These are phyloP conservation scores for Hyphantria cunea DNA, from an alignment of 1,140 invertebrate species.

Conservation along the genomic window DNA sequence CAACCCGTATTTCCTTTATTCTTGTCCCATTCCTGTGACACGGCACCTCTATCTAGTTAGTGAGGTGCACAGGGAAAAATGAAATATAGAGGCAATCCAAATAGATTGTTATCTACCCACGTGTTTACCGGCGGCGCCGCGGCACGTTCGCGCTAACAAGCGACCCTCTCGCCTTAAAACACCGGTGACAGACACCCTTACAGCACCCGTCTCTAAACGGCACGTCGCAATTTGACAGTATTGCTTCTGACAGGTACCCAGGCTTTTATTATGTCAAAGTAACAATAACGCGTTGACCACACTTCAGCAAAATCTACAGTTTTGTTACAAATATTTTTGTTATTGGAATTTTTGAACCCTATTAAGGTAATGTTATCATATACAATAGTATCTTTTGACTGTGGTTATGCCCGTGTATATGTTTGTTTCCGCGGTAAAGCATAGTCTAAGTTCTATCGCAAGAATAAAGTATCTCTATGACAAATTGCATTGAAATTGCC, in stretches of 20 bases:
- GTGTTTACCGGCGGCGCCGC: conserved; percentile 77
- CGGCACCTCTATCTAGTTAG: conserved; percentile 76
- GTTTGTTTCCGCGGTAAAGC: too few relatives aligned
- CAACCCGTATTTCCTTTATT: conserved; percentile 73
- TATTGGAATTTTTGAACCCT: not conserved
- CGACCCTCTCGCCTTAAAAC: conserved; percentile 53
- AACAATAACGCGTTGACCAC: conserved; percentile 22
- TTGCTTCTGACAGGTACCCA: conserved; percentile 68
- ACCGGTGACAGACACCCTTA: conserved; percentile 60
- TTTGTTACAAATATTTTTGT: not conserved
- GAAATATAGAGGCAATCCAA: conserved; percentile 82
- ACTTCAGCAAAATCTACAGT: not conserved
- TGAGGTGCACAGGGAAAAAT: conserved; percentile 74
- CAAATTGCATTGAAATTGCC: too few relatives aligned
- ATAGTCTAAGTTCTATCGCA: too few relatives aligned
- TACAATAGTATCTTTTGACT: too few relatives aligned
- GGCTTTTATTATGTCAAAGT: conserved; percentile 35
- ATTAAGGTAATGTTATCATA: not conserved
- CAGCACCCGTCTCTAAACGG: conserved; percentile 49
- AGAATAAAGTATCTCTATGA: too few relatives aligned
- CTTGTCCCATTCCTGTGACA: conserved; percentile 43
- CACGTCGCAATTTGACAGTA: conserved; percentile 52
- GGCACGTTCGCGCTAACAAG: conserved; percentile 79
- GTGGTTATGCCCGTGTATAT: too few relatives aligned
- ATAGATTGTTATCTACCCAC: conserved; percentile 82